Conservation (phyloP, 2,113 vertebrate species). For the Solea senegalensis region DNA sequence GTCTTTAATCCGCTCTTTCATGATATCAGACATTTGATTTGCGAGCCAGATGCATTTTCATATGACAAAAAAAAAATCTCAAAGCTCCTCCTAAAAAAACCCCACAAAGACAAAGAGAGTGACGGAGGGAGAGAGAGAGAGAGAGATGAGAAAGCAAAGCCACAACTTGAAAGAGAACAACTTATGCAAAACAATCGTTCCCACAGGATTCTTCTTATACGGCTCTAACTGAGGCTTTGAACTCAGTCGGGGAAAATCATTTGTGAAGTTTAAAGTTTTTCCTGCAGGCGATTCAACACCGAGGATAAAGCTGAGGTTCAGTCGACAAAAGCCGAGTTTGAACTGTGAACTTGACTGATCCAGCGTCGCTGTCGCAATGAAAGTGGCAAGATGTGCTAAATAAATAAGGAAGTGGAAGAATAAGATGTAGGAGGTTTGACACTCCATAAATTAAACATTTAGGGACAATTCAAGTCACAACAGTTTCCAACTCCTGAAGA, state of each 20-base stretch:
- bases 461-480: too few relatives aligned
- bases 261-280: conserved; percentile 54
- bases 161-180: conserved; percentile 62
- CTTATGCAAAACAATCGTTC: conserved; percentile 70
- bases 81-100: conserved; percentile 28
- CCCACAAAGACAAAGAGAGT: conserved; percentile 1
- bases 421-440: background rate
- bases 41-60: conserved; percentile 57
- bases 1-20: conserved; percentile 35
- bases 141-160: conserved; percentile 36
- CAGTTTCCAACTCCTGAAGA: too few relatives aligned
- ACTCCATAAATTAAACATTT: too few relatives aligned
- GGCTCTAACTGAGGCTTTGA: conserved; percentile 57
- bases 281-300: conserved; percentile 45
- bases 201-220: conserved; percentile 56
- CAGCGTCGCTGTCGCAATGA: conserved; percentile 14
- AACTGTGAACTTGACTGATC: conserved; percentile 36
- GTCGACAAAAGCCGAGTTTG: conserved; percentile 32
- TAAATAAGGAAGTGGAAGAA: conserved; percentile 35
- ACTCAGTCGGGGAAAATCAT: conserved; percentile 59
- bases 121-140: conserved; percentile 11
- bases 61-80: conserved; percentile 61
- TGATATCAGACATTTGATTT: conserved; percentile 21
- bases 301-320: conserved; percentile 35
- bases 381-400: conserved; percentile 37